These are phyloP conservation scores for Chloebia gouldiae DNA, from an alignment of 2,113 vertebrate species.

Conservation along the genomic window DNA sequence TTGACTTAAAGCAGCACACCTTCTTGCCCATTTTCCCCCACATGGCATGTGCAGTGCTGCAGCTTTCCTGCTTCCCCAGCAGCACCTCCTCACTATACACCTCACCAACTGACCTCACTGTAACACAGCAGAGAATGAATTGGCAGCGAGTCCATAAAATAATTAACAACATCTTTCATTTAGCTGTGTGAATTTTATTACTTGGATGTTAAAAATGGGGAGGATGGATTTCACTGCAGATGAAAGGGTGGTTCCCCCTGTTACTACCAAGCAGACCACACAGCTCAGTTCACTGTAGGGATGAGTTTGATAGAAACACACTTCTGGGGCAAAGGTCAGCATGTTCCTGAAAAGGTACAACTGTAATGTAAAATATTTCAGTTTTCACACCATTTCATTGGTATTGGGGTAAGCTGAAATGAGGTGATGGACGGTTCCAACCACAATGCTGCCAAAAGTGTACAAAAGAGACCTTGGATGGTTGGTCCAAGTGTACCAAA, in stretches of 20 bases:
- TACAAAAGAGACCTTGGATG: neutral
- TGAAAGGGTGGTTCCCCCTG: neutral
- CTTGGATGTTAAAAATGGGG: neutral
- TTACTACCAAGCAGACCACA: neutral
- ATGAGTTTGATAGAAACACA: neutral
- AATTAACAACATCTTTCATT: conserved; percentile 62
- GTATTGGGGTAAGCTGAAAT: neutral
- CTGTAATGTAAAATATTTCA: neutral
- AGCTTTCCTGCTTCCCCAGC: neutral
- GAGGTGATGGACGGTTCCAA: neutral
- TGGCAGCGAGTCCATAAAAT: conserved; percentile 2
- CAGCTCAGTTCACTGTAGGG: neutral
- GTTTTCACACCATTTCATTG: fast-evolving
- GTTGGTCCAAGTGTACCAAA: neutral
- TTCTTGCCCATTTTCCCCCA: neutral
- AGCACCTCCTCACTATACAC: neutral
- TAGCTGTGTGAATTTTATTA: conserved; percentile 60
- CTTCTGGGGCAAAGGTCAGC: neutral
- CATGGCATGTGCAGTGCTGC: fast-evolving
- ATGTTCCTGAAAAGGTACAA: neutral
- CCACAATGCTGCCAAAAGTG: neutral
- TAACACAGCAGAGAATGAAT: neutral
- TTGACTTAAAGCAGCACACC: conserved; percentile 5
- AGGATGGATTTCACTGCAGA: conserved; percentile 25
- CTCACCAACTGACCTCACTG: neutral